phyloP scores from a whole-genome alignment of 2,113 vertebrate species.

The Chiloscyllium plagiosum region DNA sequence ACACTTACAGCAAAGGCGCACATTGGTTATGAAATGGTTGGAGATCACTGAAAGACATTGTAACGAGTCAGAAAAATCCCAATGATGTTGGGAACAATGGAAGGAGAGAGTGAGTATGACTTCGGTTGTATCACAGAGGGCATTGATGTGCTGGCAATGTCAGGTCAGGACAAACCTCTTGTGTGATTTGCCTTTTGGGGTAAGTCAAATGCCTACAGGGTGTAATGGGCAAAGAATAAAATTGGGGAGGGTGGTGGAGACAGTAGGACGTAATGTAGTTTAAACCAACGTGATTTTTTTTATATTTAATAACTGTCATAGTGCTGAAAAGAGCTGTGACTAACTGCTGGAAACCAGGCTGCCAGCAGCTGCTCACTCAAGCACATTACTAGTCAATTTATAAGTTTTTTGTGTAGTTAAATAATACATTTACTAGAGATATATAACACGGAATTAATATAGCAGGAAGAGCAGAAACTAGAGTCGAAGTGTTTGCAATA shows the following conservation, averaged over 20 bases:
- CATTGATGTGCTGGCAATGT: background rate
- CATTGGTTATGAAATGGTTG: too few species aligned
- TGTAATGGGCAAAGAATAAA: background rate
- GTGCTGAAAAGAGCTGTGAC: background rate
- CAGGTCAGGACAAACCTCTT: background rate
- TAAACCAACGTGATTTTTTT: background rate
- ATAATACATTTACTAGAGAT: conserved; percentile 31
- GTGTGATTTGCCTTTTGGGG: background rate
- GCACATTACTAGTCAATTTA: conserved; percentile 31
- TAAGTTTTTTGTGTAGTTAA: conserved; percentile 35
- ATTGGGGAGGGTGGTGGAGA: background rate
- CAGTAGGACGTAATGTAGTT: background rate
- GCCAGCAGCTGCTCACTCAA: conserved; percentile 7
- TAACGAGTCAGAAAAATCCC: background rate
- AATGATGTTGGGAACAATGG: background rate
- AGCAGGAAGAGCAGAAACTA: conserved; percentile 9
- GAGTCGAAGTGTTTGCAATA: background rate
- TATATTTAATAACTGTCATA: conserved; percentile 11
- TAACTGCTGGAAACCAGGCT: background rate
- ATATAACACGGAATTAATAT: conserved; percentile 22
- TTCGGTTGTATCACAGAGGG: background rate
- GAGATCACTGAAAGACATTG: background rate
- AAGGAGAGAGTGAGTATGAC: background rate
- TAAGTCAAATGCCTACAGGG: background rate
- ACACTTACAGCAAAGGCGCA: background rate